Percentiles rank a stretch among this genome's conserved stretches.
phyloP scores from a whole-genome alignment of 1,140 invertebrate genomes.

The Steinernema khuongi region DNA sequence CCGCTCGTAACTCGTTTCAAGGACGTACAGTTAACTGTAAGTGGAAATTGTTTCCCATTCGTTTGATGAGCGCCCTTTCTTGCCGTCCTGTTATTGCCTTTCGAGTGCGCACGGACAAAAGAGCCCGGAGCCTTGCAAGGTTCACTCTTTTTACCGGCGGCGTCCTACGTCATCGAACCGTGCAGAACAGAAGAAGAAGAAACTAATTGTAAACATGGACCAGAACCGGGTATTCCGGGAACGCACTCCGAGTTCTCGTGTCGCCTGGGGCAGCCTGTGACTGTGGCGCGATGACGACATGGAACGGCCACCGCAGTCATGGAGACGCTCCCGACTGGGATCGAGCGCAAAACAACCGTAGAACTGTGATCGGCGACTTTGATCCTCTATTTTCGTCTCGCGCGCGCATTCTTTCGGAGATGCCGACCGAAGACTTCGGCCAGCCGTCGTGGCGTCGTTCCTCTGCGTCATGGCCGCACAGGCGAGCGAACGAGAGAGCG shows the following conservation, averaged over 20 bases:
- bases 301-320: too few relatives aligned
- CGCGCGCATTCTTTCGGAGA: background rate
- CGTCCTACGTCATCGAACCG: background rate
- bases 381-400: background rate
- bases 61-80: too few relatives aligned
- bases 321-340: too few relatives aligned
- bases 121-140: background rate
- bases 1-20: background rate
- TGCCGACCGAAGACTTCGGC: background rate
- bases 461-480: background rate
- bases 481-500: background rate
- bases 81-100: background rate
- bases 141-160: background rate
- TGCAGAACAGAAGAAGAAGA: background rate
- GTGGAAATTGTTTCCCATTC: background rate
- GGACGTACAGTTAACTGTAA: background rate
- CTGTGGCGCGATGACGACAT: too few relatives aligned
- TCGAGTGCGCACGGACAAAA: background rate
- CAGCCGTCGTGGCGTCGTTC: slow-evolving; percentile 10
- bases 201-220: background rate
- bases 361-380: background rate
- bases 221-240: too few relatives aligned
- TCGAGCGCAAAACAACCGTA: too few relatives aligned
- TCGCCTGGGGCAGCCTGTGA: too few relatives aligned
- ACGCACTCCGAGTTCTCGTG: too few relatives aligned